phyloP scores from a whole-genome alignment of 2,888 invertebrate species.

The Druceiella hillmani region DNA sequence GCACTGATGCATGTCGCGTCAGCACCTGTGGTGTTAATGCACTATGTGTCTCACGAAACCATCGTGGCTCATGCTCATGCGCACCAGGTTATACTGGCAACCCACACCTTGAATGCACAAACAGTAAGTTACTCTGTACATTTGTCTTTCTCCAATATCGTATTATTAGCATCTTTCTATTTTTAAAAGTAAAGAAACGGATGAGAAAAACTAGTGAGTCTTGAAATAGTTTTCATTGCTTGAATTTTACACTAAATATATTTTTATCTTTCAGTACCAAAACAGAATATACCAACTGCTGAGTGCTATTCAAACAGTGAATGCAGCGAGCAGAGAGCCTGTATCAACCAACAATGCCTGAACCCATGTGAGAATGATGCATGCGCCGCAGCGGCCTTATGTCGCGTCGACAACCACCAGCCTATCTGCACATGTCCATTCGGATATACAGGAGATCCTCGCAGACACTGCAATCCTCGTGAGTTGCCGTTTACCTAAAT shows the following conservation, averaged over 20 bases:
- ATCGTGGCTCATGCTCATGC: conserved; percentile 74
- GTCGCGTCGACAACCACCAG: conserved; percentile 70
- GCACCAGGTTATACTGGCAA: conserved; percentile 74
- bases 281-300: conserved; percentile 37
- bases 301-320: conserved; percentile 78
- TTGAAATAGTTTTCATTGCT: conserved; percentile 4
- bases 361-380: conserved; percentile 71
- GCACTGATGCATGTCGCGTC: conserved; percentile 72
- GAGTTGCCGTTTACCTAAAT: conserved; percentile 37
- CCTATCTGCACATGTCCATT: conserved; percentile 77
- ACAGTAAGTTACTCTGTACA: conserved; percentile 39
- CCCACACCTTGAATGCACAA: conserved; percentile 69
- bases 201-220: too few relatives aligned
- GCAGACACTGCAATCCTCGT: conserved; percentile 72
- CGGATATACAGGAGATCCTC: conserved; percentile 70
- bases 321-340: conserved; percentile 68
- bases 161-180: too few relatives aligned
- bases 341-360: conserved; percentile 69
- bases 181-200: too few relatives aligned
- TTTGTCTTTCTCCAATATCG: conserved; percentile 1
- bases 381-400: conserved; percentile 77
- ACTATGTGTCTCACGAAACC: conserved; percentile 68
- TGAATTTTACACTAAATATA: conserved; percentile 20
- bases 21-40: conserved; percentile 80
- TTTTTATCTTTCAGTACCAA: conserved; percentile 34